Evolutionary conservation across 2,113 vertebrate genomes (phyloP).

Genomic region (Lasiurus borealis): DNA sequence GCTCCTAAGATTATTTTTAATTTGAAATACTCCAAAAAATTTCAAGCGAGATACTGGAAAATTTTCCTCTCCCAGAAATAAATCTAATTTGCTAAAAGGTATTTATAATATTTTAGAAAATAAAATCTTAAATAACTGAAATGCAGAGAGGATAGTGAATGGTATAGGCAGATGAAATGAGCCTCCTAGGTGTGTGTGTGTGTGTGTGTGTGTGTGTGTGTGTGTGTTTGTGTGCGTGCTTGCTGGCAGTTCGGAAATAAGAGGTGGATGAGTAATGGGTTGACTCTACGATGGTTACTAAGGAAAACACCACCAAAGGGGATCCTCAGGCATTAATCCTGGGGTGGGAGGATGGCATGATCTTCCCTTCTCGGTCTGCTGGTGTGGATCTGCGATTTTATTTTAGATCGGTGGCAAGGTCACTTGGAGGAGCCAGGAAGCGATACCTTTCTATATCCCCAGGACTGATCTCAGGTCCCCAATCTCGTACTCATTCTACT

Average conservation of each 20-base stretch:
- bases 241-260: not conserved
- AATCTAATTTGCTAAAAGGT: constrained; percentile 56
- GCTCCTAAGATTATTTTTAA: not conserved
- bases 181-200: not conserved
- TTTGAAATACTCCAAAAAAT: constrained; percentile 47
- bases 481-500: not conserved
- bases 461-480: not conserved
- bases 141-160: not conserved
- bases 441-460: not conserved
- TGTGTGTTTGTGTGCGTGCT: no score
- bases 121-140: not conserved
- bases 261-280: not conserved
- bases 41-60: constrained; percentile 21
- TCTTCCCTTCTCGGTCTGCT: not conserved
- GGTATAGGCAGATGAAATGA: not conserved
- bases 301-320: not conserved
- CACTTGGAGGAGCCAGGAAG: not conserved
- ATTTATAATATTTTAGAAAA: constrained; percentile 37
- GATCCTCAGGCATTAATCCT: not conserved
- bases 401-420: not conserved
- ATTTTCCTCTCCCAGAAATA: constrained; percentile 8
- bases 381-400: not conserved
- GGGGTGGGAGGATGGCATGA: not conserved
- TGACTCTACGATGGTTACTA: not conserved
- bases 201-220: not conserved